These are phyloP conservation scores for Gymnothorax javanicus DNA, from an alignment of 2,797 vertebrate species.

Conservation along the genomic window DNA sequence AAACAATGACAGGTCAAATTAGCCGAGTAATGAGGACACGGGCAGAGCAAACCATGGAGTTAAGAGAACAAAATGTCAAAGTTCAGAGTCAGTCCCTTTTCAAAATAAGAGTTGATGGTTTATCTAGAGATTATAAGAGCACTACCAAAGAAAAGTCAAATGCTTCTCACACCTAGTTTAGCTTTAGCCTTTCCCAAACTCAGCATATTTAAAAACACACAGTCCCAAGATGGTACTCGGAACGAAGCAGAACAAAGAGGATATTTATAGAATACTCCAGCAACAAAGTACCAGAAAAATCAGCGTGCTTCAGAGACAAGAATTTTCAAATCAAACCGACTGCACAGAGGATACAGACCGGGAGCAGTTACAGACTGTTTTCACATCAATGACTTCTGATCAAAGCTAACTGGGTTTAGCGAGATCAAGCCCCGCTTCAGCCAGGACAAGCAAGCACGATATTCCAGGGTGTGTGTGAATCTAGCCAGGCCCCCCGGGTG, in stretches of 20 bases:
- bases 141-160: neutral
- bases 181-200: neutral
- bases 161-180: neutral
- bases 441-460: constrained; percentile 1
- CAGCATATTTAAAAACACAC: neutral
- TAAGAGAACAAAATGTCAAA: neutral
- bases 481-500: neutral
- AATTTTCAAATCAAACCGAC: neutral
- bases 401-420: constrained; percentile 8
- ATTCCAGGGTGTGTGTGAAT: neutral
- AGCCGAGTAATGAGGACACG: neutral
- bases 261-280: neutral
- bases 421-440: neutral
- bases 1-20: neutral
- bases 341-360: neutral
- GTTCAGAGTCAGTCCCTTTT: neutral
- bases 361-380: neutral
- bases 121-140: neutral
- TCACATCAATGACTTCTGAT: neutral
- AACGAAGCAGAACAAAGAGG: neutral
- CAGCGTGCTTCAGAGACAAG: neutral
- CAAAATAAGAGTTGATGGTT: neutral
- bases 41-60: neutral
- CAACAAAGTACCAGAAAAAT: neutral
- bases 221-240: neutral